Percentiles rank a stretch among this genome's conserved stretches.
Conservation (phyloP, 2,797 vertebrate species). For the Eospalax fontanierii region DNA sequence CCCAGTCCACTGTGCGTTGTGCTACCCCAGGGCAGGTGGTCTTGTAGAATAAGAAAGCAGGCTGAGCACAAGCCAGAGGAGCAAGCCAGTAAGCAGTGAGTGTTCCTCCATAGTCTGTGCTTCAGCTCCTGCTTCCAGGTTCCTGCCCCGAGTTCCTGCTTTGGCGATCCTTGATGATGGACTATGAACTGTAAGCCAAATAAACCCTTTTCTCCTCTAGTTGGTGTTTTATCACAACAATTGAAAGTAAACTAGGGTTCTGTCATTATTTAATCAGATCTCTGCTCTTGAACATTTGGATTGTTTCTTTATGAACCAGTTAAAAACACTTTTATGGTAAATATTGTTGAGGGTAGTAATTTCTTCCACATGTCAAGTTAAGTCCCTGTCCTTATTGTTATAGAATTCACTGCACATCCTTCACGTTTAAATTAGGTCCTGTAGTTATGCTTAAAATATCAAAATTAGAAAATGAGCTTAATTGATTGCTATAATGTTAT, state of each 20-base stretch:
- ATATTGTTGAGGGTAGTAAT: neutral
- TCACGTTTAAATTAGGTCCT: constrained; percentile 59
- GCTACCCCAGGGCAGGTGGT: no score
- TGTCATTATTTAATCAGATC: constrained; percentile 10
- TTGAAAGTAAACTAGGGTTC: neutral
- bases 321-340: constrained; percentile 10
- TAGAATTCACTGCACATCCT: neutral
- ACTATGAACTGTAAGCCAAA: no score
- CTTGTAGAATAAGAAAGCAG: no score
- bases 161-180: no score
- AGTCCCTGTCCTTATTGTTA: neutral
- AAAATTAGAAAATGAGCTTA: constrained; percentile 64
- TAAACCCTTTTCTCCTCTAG: no score
- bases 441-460: constrained; percentile 55
- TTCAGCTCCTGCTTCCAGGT: no score
- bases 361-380: constrained; percentile 27
- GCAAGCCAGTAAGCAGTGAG: no score
- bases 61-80: no score
- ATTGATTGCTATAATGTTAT: constrained; percentile 60
- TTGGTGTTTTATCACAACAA: no score
- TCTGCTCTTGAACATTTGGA: constrained; percentile 16
- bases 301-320: constrained; percentile 56
- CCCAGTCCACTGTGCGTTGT: neutral
- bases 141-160: no score
- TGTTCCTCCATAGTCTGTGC: no score